Conservation (phyloP, 2,888 invertebrate genomes). For the Octonoba sinensis region DNA sequence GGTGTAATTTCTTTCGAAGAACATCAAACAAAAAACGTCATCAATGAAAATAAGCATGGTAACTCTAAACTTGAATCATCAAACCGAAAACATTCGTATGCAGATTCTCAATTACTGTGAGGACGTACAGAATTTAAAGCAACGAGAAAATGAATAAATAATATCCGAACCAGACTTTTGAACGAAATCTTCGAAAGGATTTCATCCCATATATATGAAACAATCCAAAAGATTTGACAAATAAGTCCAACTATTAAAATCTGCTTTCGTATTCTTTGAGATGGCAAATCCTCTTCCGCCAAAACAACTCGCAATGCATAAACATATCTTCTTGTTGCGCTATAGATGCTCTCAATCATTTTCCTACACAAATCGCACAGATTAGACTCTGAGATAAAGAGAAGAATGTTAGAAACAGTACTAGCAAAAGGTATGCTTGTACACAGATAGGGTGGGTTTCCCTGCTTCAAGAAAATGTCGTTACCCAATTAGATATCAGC, state of each 20-base stretch:
- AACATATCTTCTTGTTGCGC: slow-evolving; percentile 40
- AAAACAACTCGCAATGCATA: slow-evolving; percentile 50
- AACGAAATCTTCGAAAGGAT: too few species aligned
- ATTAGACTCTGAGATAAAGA: slow-evolving; percentile 36
- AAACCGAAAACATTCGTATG: too few species aligned
- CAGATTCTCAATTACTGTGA: too few species aligned
- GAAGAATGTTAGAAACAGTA: slow-evolving; percentile 1
- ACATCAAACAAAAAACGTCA: too few species aligned
- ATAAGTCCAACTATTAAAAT: slow-evolving; percentile 60
- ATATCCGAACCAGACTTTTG: too few species aligned
- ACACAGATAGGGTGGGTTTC: too few species aligned
- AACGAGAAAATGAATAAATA: too few species aligned
- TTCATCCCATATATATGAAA: neutral
- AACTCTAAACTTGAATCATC: too few species aligned
- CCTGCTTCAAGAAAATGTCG: slow-evolving; percentile 53
- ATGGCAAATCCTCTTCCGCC: slow-evolving; percentile 39
- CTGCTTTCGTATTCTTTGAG: slow-evolving; percentile 31
- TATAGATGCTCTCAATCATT: slow-evolving; percentile 49
- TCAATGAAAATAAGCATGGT: too few species aligned
- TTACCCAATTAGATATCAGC: slow-evolving; percentile 59
- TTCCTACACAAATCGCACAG: slow-evolving; percentile 57
- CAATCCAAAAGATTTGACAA: slow-evolving; percentile 32
- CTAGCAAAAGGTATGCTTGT: neutral
- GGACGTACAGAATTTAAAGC: too few species aligned
- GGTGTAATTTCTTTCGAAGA: too few species aligned